Evolutionary conservation across 1,140 invertebrate genomes (phyloP), one percentile per base, ranked within the genome.

Genomic region (Aphelenchoides fujianensis): DNA sequence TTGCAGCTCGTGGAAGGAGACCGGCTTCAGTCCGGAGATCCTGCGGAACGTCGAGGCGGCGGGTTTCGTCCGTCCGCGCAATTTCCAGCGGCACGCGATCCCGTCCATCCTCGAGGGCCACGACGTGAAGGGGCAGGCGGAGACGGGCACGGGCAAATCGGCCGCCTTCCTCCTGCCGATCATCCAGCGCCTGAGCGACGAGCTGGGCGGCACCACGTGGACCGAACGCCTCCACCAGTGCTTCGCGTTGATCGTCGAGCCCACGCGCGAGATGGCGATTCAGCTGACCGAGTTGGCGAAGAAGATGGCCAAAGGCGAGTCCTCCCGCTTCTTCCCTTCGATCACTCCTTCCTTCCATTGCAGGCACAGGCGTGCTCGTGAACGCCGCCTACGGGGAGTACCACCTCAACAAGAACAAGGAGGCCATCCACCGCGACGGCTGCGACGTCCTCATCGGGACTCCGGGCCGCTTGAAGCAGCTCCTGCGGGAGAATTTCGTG

Each of bases 381-480:
- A 32, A 32, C 16, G n/a, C 16, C 62, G 34, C n/a, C 31, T 27
- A 23, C 31, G n/a, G 37, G 37, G 2, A 32, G 48, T 32, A 34
- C 72, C 32, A 62, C 64, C 53, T 37, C 36, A 31, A 54, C 72
- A 28, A 27, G 32, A 0, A 69, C 34, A 63, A 36, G 2, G 68
- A n/a, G 16, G 31, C 23, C n/a, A 28, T 31, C 3, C 55, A 63
- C 23, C 2, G 55, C 2, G 35, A 12, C 35, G 72, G 72, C n/a
- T 68, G 73, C 54, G 72, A 82, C 64, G 69, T 83, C 73, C 90
- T 98, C 57, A 92, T 98, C 23, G 96, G 63, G 0, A 98, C 96
- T 9, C 96, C 96, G 0, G 97, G 96, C 63, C 88, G 96, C 75
- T 92, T 98, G 68, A 72, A 19, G 76, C 81, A 75, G 63, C 79